A percentile compares a stretch with the other conserved stretches of the same genome.
These are phyloP conservation scores for Belgica antarctica DNA, from an alignment of 2,888 invertebrate genomes.

Conservation along the genomic window DNA sequence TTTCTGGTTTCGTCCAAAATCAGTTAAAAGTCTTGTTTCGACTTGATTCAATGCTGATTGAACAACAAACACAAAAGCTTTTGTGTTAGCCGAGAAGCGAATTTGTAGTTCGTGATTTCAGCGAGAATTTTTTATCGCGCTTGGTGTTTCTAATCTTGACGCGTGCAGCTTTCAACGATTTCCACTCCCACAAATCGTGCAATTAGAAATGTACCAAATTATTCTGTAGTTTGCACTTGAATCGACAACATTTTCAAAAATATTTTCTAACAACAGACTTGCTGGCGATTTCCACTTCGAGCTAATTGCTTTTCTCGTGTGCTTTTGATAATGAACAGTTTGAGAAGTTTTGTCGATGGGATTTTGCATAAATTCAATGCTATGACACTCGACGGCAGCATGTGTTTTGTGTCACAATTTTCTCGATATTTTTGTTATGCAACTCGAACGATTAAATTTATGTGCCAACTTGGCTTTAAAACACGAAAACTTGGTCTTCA, in stretches of 20 bases:
- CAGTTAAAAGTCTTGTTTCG: not conserved
- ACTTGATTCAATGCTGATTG: not conserved
- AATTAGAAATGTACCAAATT: no score
- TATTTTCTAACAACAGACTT: slow-evolving; percentile 19
- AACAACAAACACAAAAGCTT: not conserved
- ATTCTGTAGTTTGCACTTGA: no score
- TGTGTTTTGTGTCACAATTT: not conserved
- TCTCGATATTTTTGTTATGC: not conserved
- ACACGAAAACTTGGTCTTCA: no score
- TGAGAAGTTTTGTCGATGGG: not conserved
- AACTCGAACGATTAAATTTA: not conserved
- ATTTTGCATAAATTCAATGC: not conserved
- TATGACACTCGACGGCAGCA: no score
- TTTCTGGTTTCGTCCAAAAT: not conserved
- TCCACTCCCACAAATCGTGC: no score
- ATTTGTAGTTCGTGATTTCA: no score
- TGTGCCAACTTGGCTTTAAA: no score
- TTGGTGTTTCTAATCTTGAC: no score
- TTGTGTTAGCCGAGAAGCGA: no score
- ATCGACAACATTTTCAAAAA: not conserved
- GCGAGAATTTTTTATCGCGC: no score
- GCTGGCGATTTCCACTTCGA: slow-evolving; percentile 1
- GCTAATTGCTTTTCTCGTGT: not conserved
- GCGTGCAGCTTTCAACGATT: no score
- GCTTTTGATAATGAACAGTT: not conserved